Conservation (phyloP, 2,113 vertebrate genomes). For the Corythoichthys haematopterus region DNA sequence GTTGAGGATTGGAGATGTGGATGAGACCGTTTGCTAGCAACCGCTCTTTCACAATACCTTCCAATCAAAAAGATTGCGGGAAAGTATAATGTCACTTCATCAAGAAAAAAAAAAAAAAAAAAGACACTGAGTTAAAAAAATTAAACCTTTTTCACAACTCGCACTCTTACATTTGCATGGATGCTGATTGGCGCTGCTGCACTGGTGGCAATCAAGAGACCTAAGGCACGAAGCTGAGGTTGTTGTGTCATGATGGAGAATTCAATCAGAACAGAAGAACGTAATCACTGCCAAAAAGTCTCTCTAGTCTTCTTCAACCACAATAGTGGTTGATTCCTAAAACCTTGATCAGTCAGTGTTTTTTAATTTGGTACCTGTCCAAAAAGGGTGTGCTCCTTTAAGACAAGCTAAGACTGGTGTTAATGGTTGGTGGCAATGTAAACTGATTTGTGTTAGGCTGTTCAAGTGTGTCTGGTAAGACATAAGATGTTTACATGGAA, state of each 20-base stretch:
- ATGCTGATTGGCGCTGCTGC: constrained; percentile 44
- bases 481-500: not conserved
- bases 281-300: constrained; percentile 44
- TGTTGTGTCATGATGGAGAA: constrained; percentile 39
- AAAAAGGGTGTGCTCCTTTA: not conserved
- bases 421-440: not conserved
- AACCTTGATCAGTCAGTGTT: not conserved
- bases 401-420: not conserved
- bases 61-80: constrained; percentile 51
- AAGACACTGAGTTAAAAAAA: constrained; percentile 4
- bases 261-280: constrained; percentile 55
- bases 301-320: not conserved
- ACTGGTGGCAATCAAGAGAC: constrained; percentile 47
- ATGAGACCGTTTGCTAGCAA: constrained; percentile 57
- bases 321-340: constrained; percentile 6
- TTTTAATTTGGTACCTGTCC: not conserved
- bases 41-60: constrained; percentile 64
- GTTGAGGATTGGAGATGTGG: constrained; percentile 68
- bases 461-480: not conserved
- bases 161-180: constrained; percentile 27
- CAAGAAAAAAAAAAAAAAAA: constrained; percentile 6
- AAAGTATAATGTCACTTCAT: constrained; percentile 3
- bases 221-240: constrained; percentile 28
- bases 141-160: constrained; percentile 13
- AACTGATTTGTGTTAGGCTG: not conserved